Conservation (phyloP, 2,888 invertebrate species). For the Limnephilus marmoratus region DNA sequence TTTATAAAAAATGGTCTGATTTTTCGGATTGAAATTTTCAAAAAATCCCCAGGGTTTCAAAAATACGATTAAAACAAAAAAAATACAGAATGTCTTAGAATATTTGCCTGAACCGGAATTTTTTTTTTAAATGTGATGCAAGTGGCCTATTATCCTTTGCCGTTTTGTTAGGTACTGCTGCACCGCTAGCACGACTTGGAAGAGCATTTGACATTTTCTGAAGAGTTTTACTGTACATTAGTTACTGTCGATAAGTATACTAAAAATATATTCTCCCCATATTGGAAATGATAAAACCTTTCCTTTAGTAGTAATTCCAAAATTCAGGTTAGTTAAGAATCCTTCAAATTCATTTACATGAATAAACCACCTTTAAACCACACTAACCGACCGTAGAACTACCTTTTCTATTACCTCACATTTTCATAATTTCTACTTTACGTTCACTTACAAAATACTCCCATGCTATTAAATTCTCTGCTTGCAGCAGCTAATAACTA, state of each 20-base stretch:
- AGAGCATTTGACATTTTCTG: slow-evolving; percentile 6
- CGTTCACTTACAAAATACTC: neutral
- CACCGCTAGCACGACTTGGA: neutral
- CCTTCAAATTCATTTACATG: too few relatives aligned
- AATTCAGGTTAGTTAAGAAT: too few relatives aligned
- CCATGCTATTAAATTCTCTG: neutral
- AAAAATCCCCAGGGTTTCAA: too few relatives aligned
- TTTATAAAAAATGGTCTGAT: too few relatives aligned
- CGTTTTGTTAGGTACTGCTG: slow-evolving; percentile 31
- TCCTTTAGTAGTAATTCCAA: neutral
- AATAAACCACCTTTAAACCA: neutral
- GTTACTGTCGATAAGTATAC: neutral
- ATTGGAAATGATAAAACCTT: neutral
- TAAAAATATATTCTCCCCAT: neutral
- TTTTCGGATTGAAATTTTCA: too few relatives aligned
- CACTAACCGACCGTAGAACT: neutral
- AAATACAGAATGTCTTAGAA: too few relatives aligned
- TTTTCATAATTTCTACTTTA: neutral
- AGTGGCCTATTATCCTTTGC: too few relatives aligned
- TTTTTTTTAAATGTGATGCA: too few relatives aligned
- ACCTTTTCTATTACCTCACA: too few relatives aligned
- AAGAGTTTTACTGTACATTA: too few relatives aligned
- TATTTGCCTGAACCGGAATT: too few relatives aligned
- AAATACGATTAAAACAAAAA: too few relatives aligned
- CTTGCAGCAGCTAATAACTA: neutral